A percentile compares a stretch with the other conserved stretches of the same genome.
Evolutionary conservation across 2,888 invertebrate genomes (phyloP).

Genomic region (Dascillus cervinus): DNA sequence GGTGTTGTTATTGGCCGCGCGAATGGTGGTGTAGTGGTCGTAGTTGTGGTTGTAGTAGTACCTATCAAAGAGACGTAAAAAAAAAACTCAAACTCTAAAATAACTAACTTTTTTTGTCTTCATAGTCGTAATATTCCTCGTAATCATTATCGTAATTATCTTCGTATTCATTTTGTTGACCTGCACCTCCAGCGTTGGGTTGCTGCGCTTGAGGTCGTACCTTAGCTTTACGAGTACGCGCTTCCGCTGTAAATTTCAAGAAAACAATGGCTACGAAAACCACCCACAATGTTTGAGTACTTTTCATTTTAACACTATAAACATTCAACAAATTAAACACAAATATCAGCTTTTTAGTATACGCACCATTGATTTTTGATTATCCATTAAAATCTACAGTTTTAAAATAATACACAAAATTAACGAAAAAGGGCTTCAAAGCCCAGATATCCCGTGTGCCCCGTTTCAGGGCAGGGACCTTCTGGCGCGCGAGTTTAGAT

Average conservation of each 20-base stretch:
- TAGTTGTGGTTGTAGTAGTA: not conserved
- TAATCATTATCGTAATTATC: constrained; percentile 29
- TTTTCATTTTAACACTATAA: constrained; percentile 12
- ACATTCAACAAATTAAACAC: not conserved
- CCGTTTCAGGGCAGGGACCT: constrained; percentile 29
- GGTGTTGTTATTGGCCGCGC: constrained; percentile 22
- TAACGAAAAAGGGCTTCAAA: constrained; percentile 12
- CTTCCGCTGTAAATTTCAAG: constrained; percentile 24
- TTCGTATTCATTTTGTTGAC: constrained; percentile 31
- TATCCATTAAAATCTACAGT: no score
- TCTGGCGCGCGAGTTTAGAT: constrained; percentile 14
- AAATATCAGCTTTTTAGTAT: constrained; percentile 1
- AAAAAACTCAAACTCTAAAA: not conserved
- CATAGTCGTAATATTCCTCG: constrained; percentile 29
- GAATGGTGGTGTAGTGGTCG: constrained; percentile 1
- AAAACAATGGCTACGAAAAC: constrained; percentile 23
- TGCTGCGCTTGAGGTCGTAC: constrained; percentile 4
- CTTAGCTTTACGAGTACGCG: constrained; percentile 23
- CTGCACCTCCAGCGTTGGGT: constrained; percentile 12
- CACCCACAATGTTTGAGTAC: constrained; percentile 18
- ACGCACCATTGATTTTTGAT: not conserved
- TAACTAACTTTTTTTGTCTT: constrained; percentile 26
- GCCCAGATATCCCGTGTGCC: constrained; percentile 25
- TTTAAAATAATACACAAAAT: no score
- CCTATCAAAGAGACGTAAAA: not conserved